Conservation (phyloP, 2,113 vertebrate genomes). For the Genyomyrus donnyi region DNA sequence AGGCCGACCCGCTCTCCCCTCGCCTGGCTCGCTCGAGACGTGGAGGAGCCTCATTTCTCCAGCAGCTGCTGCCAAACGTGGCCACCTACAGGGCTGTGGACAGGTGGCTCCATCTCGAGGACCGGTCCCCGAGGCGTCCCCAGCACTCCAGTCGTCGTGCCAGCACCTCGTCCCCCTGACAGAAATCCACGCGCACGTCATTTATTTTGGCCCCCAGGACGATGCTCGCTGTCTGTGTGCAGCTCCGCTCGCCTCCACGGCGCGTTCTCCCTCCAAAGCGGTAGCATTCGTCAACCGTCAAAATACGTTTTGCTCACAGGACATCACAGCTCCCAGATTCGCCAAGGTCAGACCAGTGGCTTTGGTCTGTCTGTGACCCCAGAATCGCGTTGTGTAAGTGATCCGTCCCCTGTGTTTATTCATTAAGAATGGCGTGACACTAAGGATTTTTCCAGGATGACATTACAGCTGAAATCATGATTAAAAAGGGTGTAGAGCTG, state of each 20-base stretch:
- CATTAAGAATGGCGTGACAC: neutral
- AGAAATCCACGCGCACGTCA: neutral
- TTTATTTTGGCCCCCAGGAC: neutral
- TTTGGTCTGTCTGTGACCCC: neutral
- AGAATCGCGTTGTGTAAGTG: neutral
- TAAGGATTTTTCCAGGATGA: constrained; percentile 5
- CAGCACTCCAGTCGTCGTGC: neutral
- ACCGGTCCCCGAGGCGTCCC: neutral
- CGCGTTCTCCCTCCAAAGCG: neutral
- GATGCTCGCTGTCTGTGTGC: neutral
- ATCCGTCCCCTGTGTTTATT: neutral
- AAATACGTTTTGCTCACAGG: neutral
- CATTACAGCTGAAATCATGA: constrained; percentile 10
- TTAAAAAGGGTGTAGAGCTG: neutral
- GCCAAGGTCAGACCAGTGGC: too few relatives aligned
- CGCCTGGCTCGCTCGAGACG: neutral
- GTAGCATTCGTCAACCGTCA: neutral
- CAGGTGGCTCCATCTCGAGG: neutral
- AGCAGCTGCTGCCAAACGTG: neutral
- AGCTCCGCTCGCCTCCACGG: neutral
- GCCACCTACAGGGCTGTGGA: neutral
- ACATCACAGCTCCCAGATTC: neutral
- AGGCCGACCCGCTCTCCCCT: neutral
- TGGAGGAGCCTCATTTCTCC: neutral
- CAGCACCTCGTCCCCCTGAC: neutral